Conservation (phyloP, 2,797 vertebrate genomes). For the Threskiornis aethiopicus region DNA sequence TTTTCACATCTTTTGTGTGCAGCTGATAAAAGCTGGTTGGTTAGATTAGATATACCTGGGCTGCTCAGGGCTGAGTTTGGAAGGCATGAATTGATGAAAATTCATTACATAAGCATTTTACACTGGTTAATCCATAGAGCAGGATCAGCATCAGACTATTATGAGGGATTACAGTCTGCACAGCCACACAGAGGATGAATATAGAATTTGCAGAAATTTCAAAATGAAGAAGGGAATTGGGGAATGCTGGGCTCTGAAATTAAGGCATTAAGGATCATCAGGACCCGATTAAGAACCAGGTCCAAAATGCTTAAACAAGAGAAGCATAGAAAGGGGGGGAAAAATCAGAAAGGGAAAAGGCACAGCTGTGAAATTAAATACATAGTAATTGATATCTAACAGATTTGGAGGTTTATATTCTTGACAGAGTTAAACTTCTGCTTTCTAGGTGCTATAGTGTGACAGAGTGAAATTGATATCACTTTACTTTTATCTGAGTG, state of each 20-base stretch:
- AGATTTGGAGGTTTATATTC: not conserved
- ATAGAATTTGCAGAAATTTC: constrained; percentile 26
- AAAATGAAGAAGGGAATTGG: not conserved
- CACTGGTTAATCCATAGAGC: constrained; percentile 32
- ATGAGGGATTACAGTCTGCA: constrained; percentile 35
- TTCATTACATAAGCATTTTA: constrained; percentile 43
- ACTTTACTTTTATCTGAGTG: not conserved
- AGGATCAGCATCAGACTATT: constrained; percentile 43
- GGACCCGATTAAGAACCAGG: not conserved
- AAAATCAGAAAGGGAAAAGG: not conserved
- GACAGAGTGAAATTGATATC: not conserved
- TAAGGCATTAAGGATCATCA: constrained; percentile 31
- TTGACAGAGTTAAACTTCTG: not conserved
- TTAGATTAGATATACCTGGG: constrained; percentile 56
- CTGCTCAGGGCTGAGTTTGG: not conserved
- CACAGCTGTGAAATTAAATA: constrained; percentile 33
- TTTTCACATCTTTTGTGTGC: constrained; percentile 35
- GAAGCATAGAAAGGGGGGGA: not conserved
- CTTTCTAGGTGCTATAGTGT: not conserved
- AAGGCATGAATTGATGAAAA: constrained; percentile 12
- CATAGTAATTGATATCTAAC: not conserved
- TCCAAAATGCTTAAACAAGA: not conserved
- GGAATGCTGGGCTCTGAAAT: constrained; percentile 1
- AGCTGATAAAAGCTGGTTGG: constrained; percentile 19
- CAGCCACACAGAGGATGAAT: not conserved